phyloP scores from a whole-genome alignment of 2,797 vertebrate species.

The Ambastaia sidthimunki region DNA sequence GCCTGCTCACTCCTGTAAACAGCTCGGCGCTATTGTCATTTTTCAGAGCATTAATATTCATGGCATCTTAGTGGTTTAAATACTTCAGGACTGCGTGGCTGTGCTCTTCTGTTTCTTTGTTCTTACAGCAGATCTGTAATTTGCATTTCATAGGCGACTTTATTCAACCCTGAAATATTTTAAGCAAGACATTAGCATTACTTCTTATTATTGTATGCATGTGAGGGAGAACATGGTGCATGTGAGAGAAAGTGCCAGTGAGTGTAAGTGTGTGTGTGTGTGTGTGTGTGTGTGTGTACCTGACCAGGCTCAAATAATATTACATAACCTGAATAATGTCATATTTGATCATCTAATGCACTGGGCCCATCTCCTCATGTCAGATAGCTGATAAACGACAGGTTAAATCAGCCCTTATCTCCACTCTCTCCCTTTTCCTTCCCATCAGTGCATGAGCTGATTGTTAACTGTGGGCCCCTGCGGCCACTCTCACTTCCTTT shows the following conservation, averaged over 20 bases:
- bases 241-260: conserved; percentile 2
- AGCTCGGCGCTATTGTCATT: conserved; percentile 81
- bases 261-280: background rate
- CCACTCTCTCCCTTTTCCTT: conserved; percentile 46
- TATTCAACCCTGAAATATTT: conserved; percentile 64
- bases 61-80: conserved; percentile 77
- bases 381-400: conserved; percentile 44
- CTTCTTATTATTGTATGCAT: conserved; percentile 41
- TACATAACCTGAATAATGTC: conserved; percentile 58
- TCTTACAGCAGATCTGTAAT: conserved; percentile 59
- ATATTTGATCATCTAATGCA: conserved; percentile 48
- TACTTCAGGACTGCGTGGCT: conserved; percentile 66
- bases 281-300: conserved; percentile 31
- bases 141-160: conserved; percentile 64
- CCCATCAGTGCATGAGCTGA: conserved; percentile 40
- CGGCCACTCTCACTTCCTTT: conserved; percentile 67
- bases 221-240: background rate
- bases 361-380: conserved; percentile 28
- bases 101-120: conserved; percentile 55
- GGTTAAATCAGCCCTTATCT: conserved; percentile 51
- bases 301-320: conserved; percentile 45
- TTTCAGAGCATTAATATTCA: conserved; percentile 80
- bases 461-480: conserved; percentile 66
- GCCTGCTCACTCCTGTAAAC: conserved; percentile 75
- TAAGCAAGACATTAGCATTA: conserved; percentile 59